A percentile compares a stretch with the other conserved stretches of the same genome.
These are phyloP conservation scores for Ceriagrion tenellum DNA, from an alignment of 2,888 invertebrate species.

Conservation along the genomic window DNA sequence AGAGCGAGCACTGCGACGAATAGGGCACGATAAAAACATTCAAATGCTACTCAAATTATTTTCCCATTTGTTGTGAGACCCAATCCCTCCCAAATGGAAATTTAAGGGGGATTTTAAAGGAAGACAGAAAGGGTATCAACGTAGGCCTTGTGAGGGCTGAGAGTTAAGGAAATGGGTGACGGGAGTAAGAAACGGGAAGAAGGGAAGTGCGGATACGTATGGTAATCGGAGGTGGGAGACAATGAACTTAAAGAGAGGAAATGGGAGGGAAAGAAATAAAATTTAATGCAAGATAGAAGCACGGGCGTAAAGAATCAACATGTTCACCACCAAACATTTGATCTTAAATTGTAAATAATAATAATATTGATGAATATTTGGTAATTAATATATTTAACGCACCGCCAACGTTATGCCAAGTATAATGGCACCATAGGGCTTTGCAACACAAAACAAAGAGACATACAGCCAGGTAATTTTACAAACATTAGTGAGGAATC, in stretches of 20 bases:
- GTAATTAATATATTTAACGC: too few relatives aligned
- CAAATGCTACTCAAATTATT: background rate
- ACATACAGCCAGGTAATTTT: too few relatives aligned
- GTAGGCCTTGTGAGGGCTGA: background rate
- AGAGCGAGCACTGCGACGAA: background rate
- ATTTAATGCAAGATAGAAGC: too few relatives aligned
- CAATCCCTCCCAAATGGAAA: conserved; percentile 23
- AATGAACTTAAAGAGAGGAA: background rate
- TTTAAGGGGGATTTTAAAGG: background rate
- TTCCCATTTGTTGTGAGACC: conserved; percentile 1
- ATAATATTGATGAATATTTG: too few relatives aligned
- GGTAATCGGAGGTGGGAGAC: background rate
- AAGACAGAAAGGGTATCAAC: background rate
- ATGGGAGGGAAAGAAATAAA: background rate
- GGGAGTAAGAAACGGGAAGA: background rate
- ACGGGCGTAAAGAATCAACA: too few relatives aligned
- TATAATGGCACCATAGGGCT: too few relatives aligned
- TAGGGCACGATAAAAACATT: background rate
- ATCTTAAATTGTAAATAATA: too few relatives aligned
- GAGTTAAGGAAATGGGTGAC: background rate
- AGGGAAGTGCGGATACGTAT: background rate
- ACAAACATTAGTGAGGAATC: too few relatives aligned
- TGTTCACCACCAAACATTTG: too few relatives aligned
- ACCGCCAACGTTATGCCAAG: too few relatives aligned
- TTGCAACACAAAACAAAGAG: too few relatives aligned